Evolutionary conservation across 2,113 vertebrate genomes (phyloP).

Genomic region (Columbina picui): DNA sequence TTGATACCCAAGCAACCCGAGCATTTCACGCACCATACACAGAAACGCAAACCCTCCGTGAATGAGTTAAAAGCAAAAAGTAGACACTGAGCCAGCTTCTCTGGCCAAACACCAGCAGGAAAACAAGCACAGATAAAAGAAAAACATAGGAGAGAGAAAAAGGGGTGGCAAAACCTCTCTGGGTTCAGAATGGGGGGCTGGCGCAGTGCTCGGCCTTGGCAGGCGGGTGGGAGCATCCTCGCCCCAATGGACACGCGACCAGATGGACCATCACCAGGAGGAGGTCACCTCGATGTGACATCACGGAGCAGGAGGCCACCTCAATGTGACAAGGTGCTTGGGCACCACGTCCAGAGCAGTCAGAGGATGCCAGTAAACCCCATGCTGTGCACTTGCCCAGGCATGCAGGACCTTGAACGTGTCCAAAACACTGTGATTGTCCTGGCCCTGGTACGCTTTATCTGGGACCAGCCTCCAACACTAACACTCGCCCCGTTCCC

Average conservation of each 20-base stretch:
- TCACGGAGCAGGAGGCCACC: accelerated
- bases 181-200: neutral
- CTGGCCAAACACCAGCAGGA: neutral
- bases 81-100: neutral
- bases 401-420: no score
- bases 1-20: neutral
- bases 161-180: accelerated
- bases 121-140: neutral
- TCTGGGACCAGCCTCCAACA: no score
- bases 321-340: accelerated
- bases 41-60: neutral
- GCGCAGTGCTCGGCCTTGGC: no score
- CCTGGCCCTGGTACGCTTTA: no score
- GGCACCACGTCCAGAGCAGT: neutral
- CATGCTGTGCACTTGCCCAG: no score
- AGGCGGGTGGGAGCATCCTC: neutral
- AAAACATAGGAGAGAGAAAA: neutral
- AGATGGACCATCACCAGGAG: neutral
- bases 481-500: no score
- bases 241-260: neutral
- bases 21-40: accelerated
- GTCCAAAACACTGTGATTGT: no score
- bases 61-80: neutral
- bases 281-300: accelerated
- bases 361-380: neutral